Evolutionary conservation across 2,797 vertebrate genomes (phyloP).

Genomic region (Echeneis naucrates): DNA sequence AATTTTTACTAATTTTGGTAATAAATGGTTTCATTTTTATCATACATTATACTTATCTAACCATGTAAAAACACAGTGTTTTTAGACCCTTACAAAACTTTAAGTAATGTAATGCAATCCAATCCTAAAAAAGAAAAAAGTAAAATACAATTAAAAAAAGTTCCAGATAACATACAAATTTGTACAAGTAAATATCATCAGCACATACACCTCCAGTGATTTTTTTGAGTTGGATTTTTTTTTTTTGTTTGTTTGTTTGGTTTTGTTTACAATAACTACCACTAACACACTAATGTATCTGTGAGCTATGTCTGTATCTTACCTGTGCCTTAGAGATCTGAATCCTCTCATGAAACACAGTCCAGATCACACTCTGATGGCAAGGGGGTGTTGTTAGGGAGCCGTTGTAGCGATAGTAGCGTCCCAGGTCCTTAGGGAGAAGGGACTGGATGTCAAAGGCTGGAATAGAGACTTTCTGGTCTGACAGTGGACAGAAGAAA

Average conservation of each 20-base stretch:
- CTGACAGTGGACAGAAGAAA: constrained; percentile 73
- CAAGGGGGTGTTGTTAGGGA: constrained; percentile 96
- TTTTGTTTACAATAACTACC: not conserved
- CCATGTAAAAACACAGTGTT: too few relatives aligned
- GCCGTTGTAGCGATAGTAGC: constrained; percentile 92
- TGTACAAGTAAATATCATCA: not conserved
- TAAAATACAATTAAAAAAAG: too few relatives aligned
- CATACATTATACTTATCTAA: too few relatives aligned
- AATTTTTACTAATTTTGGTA: too few relatives aligned
- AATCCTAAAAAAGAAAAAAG: too few relatives aligned
- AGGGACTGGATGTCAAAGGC: constrained; percentile 89
- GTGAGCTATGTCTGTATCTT: constrained; percentile 1
- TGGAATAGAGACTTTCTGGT: constrained; percentile 82
- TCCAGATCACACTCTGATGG: constrained; percentile 92
- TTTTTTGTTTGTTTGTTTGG: too few relatives aligned
- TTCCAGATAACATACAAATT: not conserved
- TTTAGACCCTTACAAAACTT: not conserved
- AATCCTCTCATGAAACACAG: constrained; percentile 89
- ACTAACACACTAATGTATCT: not conserved
- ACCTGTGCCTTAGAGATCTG: constrained; percentile 90
- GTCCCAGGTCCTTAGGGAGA: constrained; percentile 86
- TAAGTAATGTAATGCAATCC: not conserved
- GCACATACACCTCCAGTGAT: not conserved
- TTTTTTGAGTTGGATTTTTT: too few relatives aligned
- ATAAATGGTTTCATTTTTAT: too few relatives aligned